Base-by-base conservation (phyloP, 2,113 vertebrate species). In the Pithys albifrons region DNA sequence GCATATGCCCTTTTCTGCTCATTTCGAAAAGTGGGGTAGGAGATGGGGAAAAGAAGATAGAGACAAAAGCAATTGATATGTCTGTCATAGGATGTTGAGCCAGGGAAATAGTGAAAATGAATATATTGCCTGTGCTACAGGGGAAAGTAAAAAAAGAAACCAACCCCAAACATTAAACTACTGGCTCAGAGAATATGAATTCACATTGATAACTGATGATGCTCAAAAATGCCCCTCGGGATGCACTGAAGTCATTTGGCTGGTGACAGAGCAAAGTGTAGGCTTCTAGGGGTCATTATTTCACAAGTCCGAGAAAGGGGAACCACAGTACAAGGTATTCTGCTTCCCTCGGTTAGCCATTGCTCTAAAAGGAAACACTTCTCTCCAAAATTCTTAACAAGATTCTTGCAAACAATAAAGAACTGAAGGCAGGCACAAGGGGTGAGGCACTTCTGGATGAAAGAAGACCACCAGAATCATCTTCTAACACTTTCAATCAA, bases 1-100 rank as follows among this genome's bases (percentile, higher is more conserved):
- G 24, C 57, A 89, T 96, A 78, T 78, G 49, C 29, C 89, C 18
- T 94, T 82, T 94, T 80, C 59, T 92, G 52, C 28, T 94, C 46
- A 39, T 78, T 95, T 85, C 49, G 61, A 88, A 95, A 88, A 94
- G 54, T 72, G 37, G 29, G 23, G 11, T 61, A 54, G 58, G 52
- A 58, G 29, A 17, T 48, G 29, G 20, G 29, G 33, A 79, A 77
- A 22, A 70, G 77, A 71, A 75, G 37, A 54, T 2, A 69, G 67
- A 89, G 27, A 51, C 49, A 89, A 95, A 89, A 71, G 27, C 29
- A 72, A 64, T 59, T 94, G 52, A 69, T 88, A 74, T 76, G 39
- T 24, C 69, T 96, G 29, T 75, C 80, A 64, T 54, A 92, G 91
- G 39, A 57, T n/a, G 46, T 20, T 89, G n/a, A 95, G 43, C 52